phyloP scores from a whole-genome alignment of 1,140 invertebrate genomes.

The Drosophila teissieri region DNA sequence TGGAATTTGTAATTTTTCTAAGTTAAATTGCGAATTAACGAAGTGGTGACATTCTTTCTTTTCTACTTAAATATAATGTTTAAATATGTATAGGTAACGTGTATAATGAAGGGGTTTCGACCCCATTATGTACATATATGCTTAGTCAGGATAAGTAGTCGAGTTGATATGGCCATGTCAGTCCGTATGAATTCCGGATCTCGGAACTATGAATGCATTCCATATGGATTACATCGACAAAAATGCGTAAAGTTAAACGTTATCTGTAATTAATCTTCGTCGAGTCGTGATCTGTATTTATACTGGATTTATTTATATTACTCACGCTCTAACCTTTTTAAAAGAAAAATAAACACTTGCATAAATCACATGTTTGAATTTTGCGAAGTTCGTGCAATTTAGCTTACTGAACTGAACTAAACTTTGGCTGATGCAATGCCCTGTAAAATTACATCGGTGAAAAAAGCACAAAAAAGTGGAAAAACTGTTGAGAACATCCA shows the following conservation, averaged over 20 bases:
- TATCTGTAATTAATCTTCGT: slow-evolving; percentile 2
- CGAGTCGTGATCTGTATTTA: slow-evolving; percentile 36
- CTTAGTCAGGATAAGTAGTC: too few species aligned
- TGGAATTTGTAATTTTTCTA: too few species aligned
- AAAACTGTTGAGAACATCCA: slow-evolving; percentile 26
- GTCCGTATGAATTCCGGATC: too few species aligned
- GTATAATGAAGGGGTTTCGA: too few species aligned
- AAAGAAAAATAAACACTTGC: slow-evolving; percentile 20
- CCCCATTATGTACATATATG: too few species aligned
- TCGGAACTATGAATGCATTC: background rate
- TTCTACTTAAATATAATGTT: too few species aligned
- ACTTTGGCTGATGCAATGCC: slow-evolving; percentile 40
- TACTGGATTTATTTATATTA: slow-evolving; percentile 11
- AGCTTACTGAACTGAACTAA: slow-evolving; percentile 23
- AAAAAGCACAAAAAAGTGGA: slow-evolving; percentile 1
- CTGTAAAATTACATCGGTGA: slow-evolving; percentile 20
- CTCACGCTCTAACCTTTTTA: slow-evolving; percentile 34
- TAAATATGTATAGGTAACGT: too few species aligned
- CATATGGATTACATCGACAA: background rate
- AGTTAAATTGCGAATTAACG: too few species aligned
- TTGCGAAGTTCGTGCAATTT: slow-evolving; percentile 38
- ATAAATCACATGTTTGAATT: slow-evolving; percentile 41
- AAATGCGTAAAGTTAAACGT: background rate
- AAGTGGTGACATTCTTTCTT: too few species aligned
- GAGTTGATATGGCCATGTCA: background rate